Base-by-base conservation (phyloP, 2,797 vertebrate genomes). In the Chaenodraco wilsoni region DNA sequence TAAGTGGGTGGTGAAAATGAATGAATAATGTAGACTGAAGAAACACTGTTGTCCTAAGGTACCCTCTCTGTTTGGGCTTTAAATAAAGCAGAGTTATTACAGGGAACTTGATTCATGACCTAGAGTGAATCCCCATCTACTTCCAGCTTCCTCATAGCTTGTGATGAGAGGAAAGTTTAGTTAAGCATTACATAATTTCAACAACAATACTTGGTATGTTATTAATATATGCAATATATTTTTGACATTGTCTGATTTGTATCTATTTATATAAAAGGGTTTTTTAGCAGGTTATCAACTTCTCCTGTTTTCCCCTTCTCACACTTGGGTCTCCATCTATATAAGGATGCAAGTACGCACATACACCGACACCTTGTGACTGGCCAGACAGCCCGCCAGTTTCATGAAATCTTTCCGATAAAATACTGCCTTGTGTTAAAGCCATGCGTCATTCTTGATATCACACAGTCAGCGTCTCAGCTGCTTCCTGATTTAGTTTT, bases 331-430 rank as follows among this genome's bases (percentile, higher is more conserved):
- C 41, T 69, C 37, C 33, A 66, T 74, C 65, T 44, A 52, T 46
- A 56, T 74, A 67, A 67, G 33, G 68, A 72, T 43, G 33, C 60
- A 69, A 73, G 46, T 19, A 7, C 68, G 21, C 19, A 63, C 60
- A 72, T 44, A 78, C 85, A 82, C 83, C 69, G 86, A 84, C 82
- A 90, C 91, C 94, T 93, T 94, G 94, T 95, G 94, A 95, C 93
- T 72, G 83, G 50, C 90, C 92, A 93, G 93, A 94, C 93, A 65
- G 84, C 84, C 88, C 82, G 89, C 81, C 90, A 83, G 90, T 91
- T 91, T 92, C 92, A 92, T 88, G 78, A 92, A 93, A 89, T 94
- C 84, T 94, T 94, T 94, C 93, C 93, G 91, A 94, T 94, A 88
- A 90, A 92, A 93, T 93, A 89, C 82, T 78, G 92, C 86, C 84